phyloP scores from a whole-genome alignment of 2,888 invertebrate species.

The Sphaerophoria taeniata region DNA sequence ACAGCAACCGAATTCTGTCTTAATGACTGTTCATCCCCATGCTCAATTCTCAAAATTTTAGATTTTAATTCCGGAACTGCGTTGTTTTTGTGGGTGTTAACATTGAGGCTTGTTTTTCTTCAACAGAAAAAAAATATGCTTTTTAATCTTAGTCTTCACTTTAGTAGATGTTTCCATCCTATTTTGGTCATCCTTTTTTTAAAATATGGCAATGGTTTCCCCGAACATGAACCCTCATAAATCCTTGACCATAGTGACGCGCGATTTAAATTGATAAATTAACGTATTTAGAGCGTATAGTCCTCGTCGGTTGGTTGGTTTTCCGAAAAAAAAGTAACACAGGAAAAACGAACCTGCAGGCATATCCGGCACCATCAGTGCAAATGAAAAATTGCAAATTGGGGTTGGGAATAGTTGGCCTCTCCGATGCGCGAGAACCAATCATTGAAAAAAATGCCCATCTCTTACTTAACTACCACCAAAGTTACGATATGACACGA shows the following conservation, averaged over 20 bases:
- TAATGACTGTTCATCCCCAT: too few relatives aligned
- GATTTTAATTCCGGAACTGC: too few relatives aligned
- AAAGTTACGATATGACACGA: neutral
- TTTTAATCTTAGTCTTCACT: slow-evolving; percentile 7
- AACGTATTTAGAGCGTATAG: slow-evolving; percentile 60
- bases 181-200: slow-evolving; percentile 3
- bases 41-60: too few relatives aligned
- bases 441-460: slow-evolving; percentile 66
- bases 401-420: slow-evolving; percentile 54
- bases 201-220: slow-evolving; percentile 55
- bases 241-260: slow-evolving; percentile 69
- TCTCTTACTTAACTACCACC: slow-evolving; percentile 39
- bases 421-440: slow-evolving; percentile 29
- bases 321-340: neutral
- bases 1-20: too few relatives aligned
- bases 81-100: too few relatives aligned
- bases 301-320: slow-evolving; percentile 13
- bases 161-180: neutral
- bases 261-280: slow-evolving; percentile 73
- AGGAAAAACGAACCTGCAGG: slow-evolving; percentile 12
- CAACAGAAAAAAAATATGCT: neutral
- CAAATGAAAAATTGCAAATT: slow-evolving; percentile 65
- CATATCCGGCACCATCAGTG: slow-evolving; percentile 49
- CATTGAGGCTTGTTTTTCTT: too few relatives aligned
- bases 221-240: slow-evolving; percentile 53